Conservation (phyloP, 2,888 invertebrate genomes). For the Xestia rhomboidea region DNA sequence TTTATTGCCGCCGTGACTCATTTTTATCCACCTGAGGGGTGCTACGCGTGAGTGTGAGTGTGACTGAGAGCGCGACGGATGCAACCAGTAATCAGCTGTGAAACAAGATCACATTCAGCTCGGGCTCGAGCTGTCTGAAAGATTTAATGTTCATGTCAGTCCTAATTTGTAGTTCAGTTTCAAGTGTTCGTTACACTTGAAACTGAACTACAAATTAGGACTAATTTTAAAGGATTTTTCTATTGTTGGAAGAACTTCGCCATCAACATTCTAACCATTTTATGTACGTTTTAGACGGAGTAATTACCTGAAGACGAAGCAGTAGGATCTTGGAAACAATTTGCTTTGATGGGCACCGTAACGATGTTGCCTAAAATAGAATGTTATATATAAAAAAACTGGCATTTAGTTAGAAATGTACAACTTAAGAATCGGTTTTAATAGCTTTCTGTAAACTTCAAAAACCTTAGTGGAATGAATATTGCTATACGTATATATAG, state of each 20-base stretch:
- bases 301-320: slow-evolving; percentile 48
- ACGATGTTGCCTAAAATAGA: slow-evolving; percentile 40
- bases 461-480: background rate
- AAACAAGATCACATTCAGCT: slow-evolving; percentile 17
- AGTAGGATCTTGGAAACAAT: slow-evolving; percentile 42
- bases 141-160: slow-evolving; percentile 18
- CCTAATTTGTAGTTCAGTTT: no score
- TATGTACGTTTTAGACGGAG: slow-evolving; percentile 22
- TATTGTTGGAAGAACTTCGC: slow-evolving; percentile 19
- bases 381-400: slow-evolving; percentile 15
- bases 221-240: slow-evolving; percentile 18
- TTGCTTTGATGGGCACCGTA: slow-evolving; percentile 42
- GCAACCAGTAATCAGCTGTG: slow-evolving; percentile 24
- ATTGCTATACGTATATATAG: background rate
- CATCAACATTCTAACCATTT: slow-evolving; percentile 28
- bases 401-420: slow-evolving; percentile 7
- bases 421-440: slow-evolving; percentile 5
- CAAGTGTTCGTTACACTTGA: no score
- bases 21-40: slow-evolving; percentile 34
- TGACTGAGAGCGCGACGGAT: slow-evolving; percentile 1
- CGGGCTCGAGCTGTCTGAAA: slow-evolving; percentile 5
- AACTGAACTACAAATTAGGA: slow-evolving; percentile 27
- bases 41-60: slow-evolving; percentile 9
- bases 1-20: slow-evolving; percentile 36
- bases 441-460: background rate